These are phyloP conservation scores for Cavia aperea DNA, from an alignment of 2,113 vertebrate species.

Conservation along the genomic window DNA sequence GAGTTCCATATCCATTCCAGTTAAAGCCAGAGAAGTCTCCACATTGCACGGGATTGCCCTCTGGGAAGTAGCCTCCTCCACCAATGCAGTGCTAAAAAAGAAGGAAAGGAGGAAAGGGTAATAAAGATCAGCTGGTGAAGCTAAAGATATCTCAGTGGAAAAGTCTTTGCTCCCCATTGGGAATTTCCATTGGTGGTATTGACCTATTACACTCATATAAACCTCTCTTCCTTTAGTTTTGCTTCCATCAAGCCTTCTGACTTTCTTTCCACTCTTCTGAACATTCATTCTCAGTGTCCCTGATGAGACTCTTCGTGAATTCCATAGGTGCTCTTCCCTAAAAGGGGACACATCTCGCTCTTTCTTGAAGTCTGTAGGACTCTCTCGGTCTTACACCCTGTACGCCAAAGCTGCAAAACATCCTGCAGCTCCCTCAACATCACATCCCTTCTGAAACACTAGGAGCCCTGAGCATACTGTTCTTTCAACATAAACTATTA, in stretches of 20 bases:
- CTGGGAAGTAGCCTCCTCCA: slow-evolving; percentile 65
- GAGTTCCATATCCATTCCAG: slow-evolving; percentile 65
- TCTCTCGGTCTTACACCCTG: not conserved
- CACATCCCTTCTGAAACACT: not conserved
- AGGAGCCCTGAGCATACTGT: not conserved
- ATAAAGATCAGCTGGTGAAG: not conserved
- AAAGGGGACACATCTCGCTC: not conserved
- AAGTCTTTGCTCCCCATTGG: not conserved
- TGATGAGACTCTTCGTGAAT: not conserved
- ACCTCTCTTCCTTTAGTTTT: not conserved
- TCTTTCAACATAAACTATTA: not conserved
- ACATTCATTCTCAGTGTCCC: not conserved
- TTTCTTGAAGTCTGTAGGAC: not conserved
- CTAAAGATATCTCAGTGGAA: not conserved
- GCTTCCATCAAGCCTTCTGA: too few relatives aligned
- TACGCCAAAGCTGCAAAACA: not conserved
- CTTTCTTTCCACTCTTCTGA: not conserved
- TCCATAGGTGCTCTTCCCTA: not conserved
- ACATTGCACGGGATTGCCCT: slow-evolving; percentile 48
- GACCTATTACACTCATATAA: not conserved
- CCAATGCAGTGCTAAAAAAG: slow-evolving; percentile 59
- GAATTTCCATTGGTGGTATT: not conserved
- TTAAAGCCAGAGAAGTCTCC: slow-evolving; percentile 66
- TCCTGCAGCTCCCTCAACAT: not conserved
- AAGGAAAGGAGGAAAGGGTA: not conserved